Base-by-base conservation (phyloP, 2,888 invertebrate species). In the Pterostichus niger region DNA sequence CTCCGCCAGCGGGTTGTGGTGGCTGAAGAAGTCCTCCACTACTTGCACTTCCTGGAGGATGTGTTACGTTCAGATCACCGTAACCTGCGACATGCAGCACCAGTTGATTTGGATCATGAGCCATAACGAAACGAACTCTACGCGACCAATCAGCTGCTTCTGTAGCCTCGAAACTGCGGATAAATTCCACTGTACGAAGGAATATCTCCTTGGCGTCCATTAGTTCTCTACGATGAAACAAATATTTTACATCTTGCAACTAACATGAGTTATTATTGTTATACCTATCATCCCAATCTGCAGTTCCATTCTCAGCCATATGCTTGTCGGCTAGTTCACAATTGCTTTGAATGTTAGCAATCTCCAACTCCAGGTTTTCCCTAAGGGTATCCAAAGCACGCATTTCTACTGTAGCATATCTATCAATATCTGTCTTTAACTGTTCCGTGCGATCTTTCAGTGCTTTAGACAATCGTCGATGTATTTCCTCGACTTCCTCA, bases 161-260 rank as follows among this genome's bases (percentile, higher is more conserved):
- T 87, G 97, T 96, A 31, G 35, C 46, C 90, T 98, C 98, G 88
- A 98, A 98, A 91, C 97, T 97, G 87, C 96, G 93, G 86, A 99
- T 94, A 90, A 98, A 98, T 88, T 99, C 98, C 71, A 99, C 96
- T 13, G 98, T 98, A 90, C 97, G 97, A 24, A 98, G 91, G 91
- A 98, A 98, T 85, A 98, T 97, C 91, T 98, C 98, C 91, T 99
- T 99, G 83, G 98, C 96, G 88, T 98, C 97, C 92, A 98, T 96
- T 85, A 98, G 92, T 89, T 97, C 97, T 85, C 81, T 81, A 33
- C 6, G 33, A 71, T 33, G 17, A 33, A 31, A 46, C 2, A 78
- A 35, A 40, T 9, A 75, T 75, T 44, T 35, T 17, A n/a, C n/a
- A 9, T 33, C 5, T 40, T 7, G 40, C 7, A 7, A 3, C 5